Evolutionary conservation across 2,113 vertebrate species (phyloP).

Genomic region (Festucalex cinctus): DNA sequence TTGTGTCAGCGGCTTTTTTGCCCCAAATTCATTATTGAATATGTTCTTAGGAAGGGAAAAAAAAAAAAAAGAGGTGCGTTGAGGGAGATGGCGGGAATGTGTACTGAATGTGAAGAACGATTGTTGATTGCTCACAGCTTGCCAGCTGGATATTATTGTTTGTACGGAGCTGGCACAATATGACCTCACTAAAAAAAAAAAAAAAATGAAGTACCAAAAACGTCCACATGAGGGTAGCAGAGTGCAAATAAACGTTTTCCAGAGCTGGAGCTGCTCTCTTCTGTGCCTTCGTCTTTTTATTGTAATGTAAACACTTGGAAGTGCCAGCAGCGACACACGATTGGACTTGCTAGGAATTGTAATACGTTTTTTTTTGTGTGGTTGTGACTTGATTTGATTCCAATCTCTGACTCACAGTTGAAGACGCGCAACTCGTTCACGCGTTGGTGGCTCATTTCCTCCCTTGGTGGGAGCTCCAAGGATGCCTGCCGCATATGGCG

Average conservation of each 20-base stretch:
- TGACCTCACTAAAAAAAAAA: too few species aligned
- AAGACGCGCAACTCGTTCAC: not conserved
- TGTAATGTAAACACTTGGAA: not conserved
- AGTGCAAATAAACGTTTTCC: conserved; percentile 1
- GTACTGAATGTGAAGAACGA: conserved; percentile 57
- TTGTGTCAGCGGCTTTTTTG: conserved; percentile 44
- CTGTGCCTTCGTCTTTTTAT: not conserved
- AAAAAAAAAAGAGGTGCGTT: not conserved
- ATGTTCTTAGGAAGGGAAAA: not conserved
- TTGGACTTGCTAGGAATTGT: conserved; percentile 1
- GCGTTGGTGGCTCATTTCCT: conserved; percentile 13
- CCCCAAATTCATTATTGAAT: conserved; percentile 29
- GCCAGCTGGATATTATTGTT: conserved; percentile 12
- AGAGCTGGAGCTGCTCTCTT: not conserved
- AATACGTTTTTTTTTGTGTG: not conserved
- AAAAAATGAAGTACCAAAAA: not conserved
- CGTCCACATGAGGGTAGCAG: conserved; percentile 43
- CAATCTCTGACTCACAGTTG: conserved; percentile 10
- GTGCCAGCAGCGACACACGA: not conserved
- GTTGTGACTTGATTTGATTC: conserved; percentile 3
- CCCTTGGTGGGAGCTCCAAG: not conserved
- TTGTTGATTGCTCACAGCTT: conserved; percentile 34
- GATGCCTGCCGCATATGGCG: conserved; percentile 8
- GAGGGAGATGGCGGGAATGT: conserved; percentile 34
- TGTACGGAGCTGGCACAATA: too few species aligned